Percentiles rank a stretch among this genome's conserved stretches.
Evolutionary conservation across 2,113 vertebrate genomes (phyloP).

Genomic region (Psephotus haematonotus): DNA sequence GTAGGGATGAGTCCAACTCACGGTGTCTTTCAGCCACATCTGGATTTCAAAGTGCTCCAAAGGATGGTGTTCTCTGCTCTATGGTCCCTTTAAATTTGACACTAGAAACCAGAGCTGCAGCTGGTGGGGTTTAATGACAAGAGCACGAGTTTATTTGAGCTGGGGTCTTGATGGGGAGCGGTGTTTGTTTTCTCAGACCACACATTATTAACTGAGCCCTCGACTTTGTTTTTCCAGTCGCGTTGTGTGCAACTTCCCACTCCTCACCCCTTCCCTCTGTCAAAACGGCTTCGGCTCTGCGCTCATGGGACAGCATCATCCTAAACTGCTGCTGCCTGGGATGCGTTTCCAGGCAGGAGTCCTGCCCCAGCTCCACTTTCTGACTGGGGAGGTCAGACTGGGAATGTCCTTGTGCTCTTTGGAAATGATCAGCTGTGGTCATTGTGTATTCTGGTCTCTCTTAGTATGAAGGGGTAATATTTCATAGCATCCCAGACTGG

Average conservation of each 20-base stretch:
- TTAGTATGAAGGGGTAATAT: neutral
- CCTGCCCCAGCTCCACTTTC: neutral
- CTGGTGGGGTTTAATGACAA: constrained; percentile 55
- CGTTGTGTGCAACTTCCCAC: neutral
- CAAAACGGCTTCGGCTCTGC: neutral
- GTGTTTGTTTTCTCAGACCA: constrained; percentile 55
- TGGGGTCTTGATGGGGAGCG: constrained; percentile 6
- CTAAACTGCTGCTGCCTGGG: neutral
- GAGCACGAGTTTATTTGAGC: constrained; percentile 42
- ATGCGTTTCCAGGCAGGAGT: neutral
- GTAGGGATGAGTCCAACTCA: neutral
- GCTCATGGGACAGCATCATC: neutral
- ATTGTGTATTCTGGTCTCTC: rapidly evolving
- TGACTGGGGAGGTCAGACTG: neutral
- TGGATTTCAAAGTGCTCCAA: neutral
- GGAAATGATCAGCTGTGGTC: neutral
- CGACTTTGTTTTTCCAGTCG: neutral
- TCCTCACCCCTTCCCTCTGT: neutral
- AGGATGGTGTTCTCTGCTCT: neutral
- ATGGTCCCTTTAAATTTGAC: neutral
- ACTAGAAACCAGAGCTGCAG: constrained; percentile 30
- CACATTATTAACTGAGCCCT: constrained; percentile 55
- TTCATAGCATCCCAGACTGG: neutral
- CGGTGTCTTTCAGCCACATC: neutral
- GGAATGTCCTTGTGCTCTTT: neutral